Conservation (phyloP, 2,797 vertebrate species). For the Sitta carolinensis region DNA sequence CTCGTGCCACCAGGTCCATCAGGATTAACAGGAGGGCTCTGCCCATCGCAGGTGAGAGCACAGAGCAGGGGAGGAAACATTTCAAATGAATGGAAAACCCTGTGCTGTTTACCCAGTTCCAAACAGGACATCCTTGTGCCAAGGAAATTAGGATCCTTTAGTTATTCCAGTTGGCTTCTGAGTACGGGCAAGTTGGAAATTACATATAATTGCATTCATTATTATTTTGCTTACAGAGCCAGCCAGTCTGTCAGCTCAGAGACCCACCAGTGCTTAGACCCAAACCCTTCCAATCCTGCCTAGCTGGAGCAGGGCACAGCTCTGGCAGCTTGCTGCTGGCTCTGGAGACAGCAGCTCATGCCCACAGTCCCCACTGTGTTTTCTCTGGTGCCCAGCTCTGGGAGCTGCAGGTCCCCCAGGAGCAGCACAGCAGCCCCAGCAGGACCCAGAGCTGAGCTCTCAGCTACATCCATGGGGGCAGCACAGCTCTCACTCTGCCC, state of each 20-base stretch:
- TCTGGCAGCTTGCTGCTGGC: neutral
- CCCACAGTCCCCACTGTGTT: neutral
- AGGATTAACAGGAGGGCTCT: accelerated
- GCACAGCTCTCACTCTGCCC: neutral
- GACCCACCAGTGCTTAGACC: neutral
- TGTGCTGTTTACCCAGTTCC: neutral
- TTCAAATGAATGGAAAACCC: neutral
- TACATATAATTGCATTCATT: neutral
- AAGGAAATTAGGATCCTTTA: neutral
- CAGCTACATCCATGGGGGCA: neutral
- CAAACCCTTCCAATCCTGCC: neutral
- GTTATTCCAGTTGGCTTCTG: neutral
- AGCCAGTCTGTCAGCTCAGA: neutral
- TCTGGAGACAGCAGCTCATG: neutral
- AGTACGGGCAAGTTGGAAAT: neutral
- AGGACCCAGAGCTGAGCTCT: neutral
- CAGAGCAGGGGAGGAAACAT: neutral
- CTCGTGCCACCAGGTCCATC: accelerated
- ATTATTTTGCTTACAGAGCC: slow-evolving; percentile 16
- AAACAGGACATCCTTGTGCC: neutral
- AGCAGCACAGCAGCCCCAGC: neutral
- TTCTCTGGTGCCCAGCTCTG: neutral
- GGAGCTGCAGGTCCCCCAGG: neutral
- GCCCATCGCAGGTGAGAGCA: neutral
- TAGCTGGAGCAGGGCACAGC: neutral